Percentiles rank a stretch among this genome's conserved stretches.
These are phyloP conservation scores for Tenthredo livida DNA, from an alignment of 2,888 invertebrate species.

Conservation along the genomic window DNA sequence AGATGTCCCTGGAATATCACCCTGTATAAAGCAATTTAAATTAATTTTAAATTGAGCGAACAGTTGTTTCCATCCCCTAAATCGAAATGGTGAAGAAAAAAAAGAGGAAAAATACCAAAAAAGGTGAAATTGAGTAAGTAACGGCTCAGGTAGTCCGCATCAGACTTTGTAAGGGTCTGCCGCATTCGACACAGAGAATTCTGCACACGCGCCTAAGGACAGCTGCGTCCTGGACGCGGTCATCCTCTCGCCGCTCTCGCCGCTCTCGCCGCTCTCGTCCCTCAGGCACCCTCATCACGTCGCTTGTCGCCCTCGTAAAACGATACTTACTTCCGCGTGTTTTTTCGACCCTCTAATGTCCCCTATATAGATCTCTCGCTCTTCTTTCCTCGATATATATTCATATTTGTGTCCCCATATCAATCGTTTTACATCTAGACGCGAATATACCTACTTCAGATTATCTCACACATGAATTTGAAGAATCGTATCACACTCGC, in stretches of 20 bases:
- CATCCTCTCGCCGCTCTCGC: slow-evolving; percentile 55
- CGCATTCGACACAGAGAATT: slow-evolving; percentile 44
- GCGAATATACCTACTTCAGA: neutral
- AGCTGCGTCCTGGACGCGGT: slow-evolving; percentile 67
- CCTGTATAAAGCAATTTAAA: no score
- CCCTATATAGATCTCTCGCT: slow-evolving; percentile 62
- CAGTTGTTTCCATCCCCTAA: no score
- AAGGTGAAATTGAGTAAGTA: neutral
- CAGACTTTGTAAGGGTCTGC: slow-evolving; percentile 51
- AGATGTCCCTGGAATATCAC: no score
- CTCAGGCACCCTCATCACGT: slow-evolving; percentile 53
- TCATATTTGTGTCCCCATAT: slow-evolving; percentile 7
- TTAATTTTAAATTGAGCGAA: no score
- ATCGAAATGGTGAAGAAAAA: neutral
- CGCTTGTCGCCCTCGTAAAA: slow-evolving; percentile 60
- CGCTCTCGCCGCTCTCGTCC: slow-evolving; percentile 50
- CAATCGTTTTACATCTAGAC: neutral
- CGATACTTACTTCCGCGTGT: slow-evolving; percentile 68
- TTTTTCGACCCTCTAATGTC: slow-evolving; percentile 61
- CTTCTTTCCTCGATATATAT: slow-evolving; percentile 42
- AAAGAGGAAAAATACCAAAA: neutral
- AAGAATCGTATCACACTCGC: neutral
- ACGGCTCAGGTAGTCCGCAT: neutral
- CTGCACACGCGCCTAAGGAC: slow-evolving; percentile 70
- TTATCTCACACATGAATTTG: neutral